Base-by-base conservation (phyloP, 2,888 invertebrate genomes). In the Zhuqinia jingwanae region DNA sequence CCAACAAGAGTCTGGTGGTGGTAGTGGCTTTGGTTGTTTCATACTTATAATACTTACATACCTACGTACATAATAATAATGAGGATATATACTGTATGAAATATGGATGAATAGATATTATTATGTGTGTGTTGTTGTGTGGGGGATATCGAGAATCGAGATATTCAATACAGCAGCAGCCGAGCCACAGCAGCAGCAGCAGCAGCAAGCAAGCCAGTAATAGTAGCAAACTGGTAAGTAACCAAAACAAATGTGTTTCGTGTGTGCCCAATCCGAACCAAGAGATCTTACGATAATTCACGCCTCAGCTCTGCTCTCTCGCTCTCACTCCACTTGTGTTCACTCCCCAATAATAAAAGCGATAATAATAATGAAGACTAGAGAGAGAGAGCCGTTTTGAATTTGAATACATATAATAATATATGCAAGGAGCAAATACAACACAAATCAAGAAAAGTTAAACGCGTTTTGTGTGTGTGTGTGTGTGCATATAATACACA, bases 231-330 rank as follows among this genome's bases (percentile, higher is more conserved):
- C 53, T 58, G 81, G 65, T 81, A 47, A 30, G 73, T 75, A 75
- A 85, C 63, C 84, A 50, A 85, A 86, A 36, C 36, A 82, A 82
- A 82, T 78, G 87, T 58, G 76, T 86, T 86, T 81, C 81, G 68
- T 86, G 65, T 84, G 85, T 85, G 87, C 73, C 89, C 89, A 89
- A 89, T 89, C 88, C 85, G 79, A 87, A 70, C 81, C 25, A 50
- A 85, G 81, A 86, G 88, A 89, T 89, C 87, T 88, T 58, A 77
- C 88, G 89, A 89, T 89, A 89, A 89, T 89, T 89, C 89, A 89
- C 89, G 89, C 89, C 89, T 89, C 83, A 65, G 77, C 65, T 77
- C 45, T 81, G 65, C 68, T 81, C 76, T 81, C 75, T 87, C 78
- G 45, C 77, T 87, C 63, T 45, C 75, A 82, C 63, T 45, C 75